Percentiles rank a stretch among this genome's conserved stretches.
Evolutionary conservation across 2,888 invertebrate genomes (phyloP).

Genomic region (Drosophila emarginata): DNA sequence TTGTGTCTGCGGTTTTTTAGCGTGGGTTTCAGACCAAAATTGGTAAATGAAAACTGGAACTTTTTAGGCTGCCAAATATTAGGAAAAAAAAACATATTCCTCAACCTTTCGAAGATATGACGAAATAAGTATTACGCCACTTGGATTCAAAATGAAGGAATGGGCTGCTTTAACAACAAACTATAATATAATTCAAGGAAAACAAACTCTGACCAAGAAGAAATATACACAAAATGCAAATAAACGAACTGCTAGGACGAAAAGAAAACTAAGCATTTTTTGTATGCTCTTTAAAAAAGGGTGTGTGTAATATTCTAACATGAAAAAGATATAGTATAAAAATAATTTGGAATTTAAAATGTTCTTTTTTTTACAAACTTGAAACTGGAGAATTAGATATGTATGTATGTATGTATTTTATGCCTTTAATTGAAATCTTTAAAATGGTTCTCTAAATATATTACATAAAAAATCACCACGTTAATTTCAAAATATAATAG

Average conservation of each 20-base stretch:
- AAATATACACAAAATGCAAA: slow-evolving; percentile 45
- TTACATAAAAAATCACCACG: too few relatives aligned
- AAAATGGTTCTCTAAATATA: too few relatives aligned
- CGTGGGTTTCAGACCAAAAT: slow-evolving; percentile 29
- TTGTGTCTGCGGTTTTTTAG: slow-evolving; percentile 8
- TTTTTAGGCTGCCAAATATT: background rate
- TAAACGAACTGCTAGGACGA: slow-evolving; percentile 19
- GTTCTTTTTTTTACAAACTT: too few relatives aligned
- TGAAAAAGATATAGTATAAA: background rate
- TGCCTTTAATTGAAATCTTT: too few relatives aligned
- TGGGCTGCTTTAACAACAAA: slow-evolving; percentile 24
- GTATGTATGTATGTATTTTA: too few relatives aligned
- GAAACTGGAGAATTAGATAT: too few relatives aligned
- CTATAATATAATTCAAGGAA: background rate
- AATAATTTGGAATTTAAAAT: too few relatives aligned
- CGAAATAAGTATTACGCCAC: background rate
- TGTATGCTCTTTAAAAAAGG: background rate
- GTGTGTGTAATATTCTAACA: background rate
- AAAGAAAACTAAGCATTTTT: background rate
- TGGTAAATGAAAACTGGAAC: slow-evolving; percentile 15
- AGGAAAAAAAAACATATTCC: background rate
- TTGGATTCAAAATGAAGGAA: background rate
- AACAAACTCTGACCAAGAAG: slow-evolving; percentile 23
- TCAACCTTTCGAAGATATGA: background rate
- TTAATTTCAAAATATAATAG: too few relatives aligned